Base-by-base conservation (phyloP, 2,113 vertebrate genomes). In the Odobenus rosmarus region DNA sequence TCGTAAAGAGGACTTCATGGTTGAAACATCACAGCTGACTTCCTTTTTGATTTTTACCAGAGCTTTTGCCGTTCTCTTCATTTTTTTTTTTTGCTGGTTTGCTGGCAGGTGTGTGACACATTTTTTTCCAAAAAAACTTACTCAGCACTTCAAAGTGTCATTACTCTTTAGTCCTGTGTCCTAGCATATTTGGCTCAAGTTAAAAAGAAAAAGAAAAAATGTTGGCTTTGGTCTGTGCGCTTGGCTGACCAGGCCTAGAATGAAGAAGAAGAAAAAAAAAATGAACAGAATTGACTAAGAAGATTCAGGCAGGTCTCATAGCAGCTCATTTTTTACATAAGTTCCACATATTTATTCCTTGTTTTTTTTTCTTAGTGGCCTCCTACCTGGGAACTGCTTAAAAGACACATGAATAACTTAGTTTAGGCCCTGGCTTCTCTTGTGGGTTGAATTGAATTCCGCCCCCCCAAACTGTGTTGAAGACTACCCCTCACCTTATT, bases 91-190 rank as follows among this genome's bases (percentile, higher is more conserved):
- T 77, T 49, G n/a, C n/a, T n/a, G n/a, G n/a, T n/a, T 39, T 26
- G 31, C 93, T 98, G 95, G 92, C 93, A 95, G 94, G 67, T 96
- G 62, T 81, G 0, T 86, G 95, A 95, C 94, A 85, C 89, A 42
- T 92, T 96, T 96, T 77, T 71, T 26, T 12, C 14, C 26, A 49
- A 67, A 69, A 79, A 84, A 96, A 76, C 26, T 26, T 76, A 90
- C 53, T 90, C 57, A 85, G 88, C 81, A 96, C 18, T 96, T 93
- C 77, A 62, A 39, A 10, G n/a, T 28, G 18, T 71, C 88, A 26
- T 36, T 77, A 53, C 31, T 77, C 49, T 93, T 85, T 88, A 87
- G 85, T 76, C 33, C 61, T 5, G 19, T 88, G 80, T 97, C 90
- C 79, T 92, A 67, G 83, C 28, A 28, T 55, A 49, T 85, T 88